phyloP scores from a whole-genome alignment of 2,888 invertebrate species.

The Drosophila melanosoma region DNA sequence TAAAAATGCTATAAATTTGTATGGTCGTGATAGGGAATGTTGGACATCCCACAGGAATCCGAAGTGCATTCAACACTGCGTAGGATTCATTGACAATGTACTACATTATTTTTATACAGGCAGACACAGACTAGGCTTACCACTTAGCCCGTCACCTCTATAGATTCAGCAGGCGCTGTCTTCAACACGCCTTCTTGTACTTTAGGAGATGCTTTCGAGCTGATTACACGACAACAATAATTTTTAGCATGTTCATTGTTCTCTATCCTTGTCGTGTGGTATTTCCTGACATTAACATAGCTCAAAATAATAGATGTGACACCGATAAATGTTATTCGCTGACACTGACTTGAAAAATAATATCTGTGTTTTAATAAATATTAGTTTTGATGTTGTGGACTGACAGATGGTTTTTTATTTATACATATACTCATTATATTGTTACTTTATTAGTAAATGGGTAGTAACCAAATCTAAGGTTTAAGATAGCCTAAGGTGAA shows the following conservation, averaged over 20 bases:
- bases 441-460: slow-evolving; percentile 4
- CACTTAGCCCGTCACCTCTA: slow-evolving; percentile 26
- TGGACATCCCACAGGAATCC: slow-evolving; percentile 27
- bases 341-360: slow-evolving; percentile 29
- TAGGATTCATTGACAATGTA: slow-evolving; percentile 61
- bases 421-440: neutral
- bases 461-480: slow-evolving; percentile 19
- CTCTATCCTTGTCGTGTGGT: slow-evolving; percentile 20
- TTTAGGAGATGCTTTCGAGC: slow-evolving; percentile 59
- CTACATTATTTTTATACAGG: slow-evolving; percentile 31
- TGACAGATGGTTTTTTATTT: slow-evolving; percentile 8
- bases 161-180: slow-evolving; percentile 13
- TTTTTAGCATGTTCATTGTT: slow-evolving; percentile 55
- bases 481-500: slow-evolving; percentile 18
- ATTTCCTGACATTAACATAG: slow-evolving; percentile 48
- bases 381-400: neutral
- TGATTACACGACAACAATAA: slow-evolving; percentile 69
- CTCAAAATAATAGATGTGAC: slow-evolving; percentile 54
- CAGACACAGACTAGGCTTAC: slow-evolving; percentile 29
- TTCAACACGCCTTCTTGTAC: slow-evolving; percentile 47
- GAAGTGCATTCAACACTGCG: slow-evolving; percentile 42
- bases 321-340: slow-evolving; percentile 44
- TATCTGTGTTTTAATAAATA: slow-evolving; percentile 4
- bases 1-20: slow-evolving; percentile 55
- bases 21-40: slow-evolving; percentile 32